A percentile compares a stretch with the other conserved stretches of the same genome.
Conservation (phyloP, 2,113 vertebrate species). For the Tupaia chinensis region DNA sequence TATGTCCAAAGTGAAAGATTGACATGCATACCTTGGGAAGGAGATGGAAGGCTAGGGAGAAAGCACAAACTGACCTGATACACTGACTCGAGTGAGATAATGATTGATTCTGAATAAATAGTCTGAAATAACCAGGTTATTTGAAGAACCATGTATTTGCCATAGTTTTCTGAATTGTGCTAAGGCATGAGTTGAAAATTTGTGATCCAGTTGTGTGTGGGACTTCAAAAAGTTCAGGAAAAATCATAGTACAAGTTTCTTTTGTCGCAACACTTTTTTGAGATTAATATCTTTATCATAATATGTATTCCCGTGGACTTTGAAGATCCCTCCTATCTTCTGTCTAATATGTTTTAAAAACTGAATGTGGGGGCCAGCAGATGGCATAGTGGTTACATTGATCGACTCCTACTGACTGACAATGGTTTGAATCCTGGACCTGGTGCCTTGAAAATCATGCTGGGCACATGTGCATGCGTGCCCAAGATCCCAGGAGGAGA, state of each 20-base stretch:
- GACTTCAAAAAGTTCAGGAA: too few species aligned
- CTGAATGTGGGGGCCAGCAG: too few species aligned
- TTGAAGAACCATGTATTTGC: background rate
- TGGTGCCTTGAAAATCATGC: too few species aligned
- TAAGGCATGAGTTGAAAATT: background rate
- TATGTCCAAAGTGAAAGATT: constrained; percentile 19
- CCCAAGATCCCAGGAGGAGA: too few species aligned
- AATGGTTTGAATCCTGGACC: too few species aligned
- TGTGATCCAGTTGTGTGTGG: background rate
- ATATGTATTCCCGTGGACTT: too few species aligned
- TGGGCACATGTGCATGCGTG: too few species aligned
- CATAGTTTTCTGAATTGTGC: background rate
- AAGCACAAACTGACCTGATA: background rate
- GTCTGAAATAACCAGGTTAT: background rate
- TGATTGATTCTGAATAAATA: background rate
- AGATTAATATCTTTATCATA: too few species aligned
- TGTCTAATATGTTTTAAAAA: background rate
- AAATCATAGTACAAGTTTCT: too few species aligned
- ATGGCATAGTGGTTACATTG: too few species aligned
- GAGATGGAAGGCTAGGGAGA: background rate
- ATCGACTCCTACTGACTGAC: too few species aligned
- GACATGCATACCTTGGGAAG: constrained; percentile 1
- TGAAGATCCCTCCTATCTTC: background rate
- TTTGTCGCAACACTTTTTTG: too few species aligned
- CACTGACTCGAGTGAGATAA: background rate